These are phyloP conservation scores for Drosophila pruinosa DNA, from an alignment of 1,140 invertebrate genomes.

Conservation along the genomic window DNA sequence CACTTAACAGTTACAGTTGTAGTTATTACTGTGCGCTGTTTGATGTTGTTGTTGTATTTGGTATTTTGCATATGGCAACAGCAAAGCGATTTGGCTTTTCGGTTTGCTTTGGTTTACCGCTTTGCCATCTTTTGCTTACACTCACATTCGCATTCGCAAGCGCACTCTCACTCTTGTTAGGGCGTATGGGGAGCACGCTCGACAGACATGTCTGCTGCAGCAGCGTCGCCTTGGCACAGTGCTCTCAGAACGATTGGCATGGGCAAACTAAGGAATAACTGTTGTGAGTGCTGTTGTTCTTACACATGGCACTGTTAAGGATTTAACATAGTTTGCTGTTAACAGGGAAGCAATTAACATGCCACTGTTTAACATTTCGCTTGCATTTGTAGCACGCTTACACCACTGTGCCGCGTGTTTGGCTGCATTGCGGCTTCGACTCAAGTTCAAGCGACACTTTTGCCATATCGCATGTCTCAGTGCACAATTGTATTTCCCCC, in stretches of 20 bases:
- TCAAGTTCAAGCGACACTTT: conserved; percentile 77
- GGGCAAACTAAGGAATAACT: too few species aligned
- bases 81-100: conserved; percentile 47
- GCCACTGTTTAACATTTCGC: background rate
- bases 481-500: conserved; percentile 24
- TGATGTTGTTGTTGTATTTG: conserved; percentile 20
- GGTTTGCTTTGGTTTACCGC: conserved; percentile 36
- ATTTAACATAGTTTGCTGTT: background rate
- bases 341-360: background rate
- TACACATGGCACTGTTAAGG: background rate
- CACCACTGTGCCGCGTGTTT: conserved; percentile 13
- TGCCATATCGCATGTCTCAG: conserved; percentile 70
- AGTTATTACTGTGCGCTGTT: background rate
- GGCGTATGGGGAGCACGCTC: conserved; percentile 7
- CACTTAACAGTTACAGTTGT: conserved; percentile 34
- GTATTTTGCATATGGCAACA: conserved; percentile 43
- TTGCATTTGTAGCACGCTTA: background rate
- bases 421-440: conserved; percentile 24
- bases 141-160: conserved; percentile 16
- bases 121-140: conserved; percentile 2
- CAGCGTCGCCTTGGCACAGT: conserved; percentile 36
- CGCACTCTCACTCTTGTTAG: conserved; percentile 32
- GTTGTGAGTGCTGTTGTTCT: background rate
- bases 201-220: conserved; percentile 16
- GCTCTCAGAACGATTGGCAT: too few species aligned